Evolutionary conservation across 2,113 vertebrate genomes (phyloP), one percentile per base, ranked within the genome.

Genomic region (Lophius piscatorius): DNA sequence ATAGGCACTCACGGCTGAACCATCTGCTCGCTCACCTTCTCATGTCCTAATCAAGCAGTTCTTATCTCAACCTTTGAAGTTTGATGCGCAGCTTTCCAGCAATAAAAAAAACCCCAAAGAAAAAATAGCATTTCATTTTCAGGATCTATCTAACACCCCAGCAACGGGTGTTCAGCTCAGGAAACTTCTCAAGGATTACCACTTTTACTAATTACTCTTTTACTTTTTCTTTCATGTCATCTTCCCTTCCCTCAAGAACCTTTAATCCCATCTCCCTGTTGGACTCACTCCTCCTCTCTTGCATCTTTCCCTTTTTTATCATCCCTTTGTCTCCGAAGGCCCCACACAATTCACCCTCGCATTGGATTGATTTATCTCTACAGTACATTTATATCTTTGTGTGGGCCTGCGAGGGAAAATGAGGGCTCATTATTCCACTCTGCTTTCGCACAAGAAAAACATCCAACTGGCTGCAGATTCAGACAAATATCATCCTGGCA

Each of bases 21-120:
- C 80, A 73, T 70, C 76, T 78, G 65, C 64, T 82, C 49, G 36
- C 23, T 58, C 11, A 57, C 69, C 60, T 49, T 67, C 9, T 6
- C 29, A 10, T 10, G 29, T 71, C n/a, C n/a, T n/a, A n/a, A n/a
- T n/a, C n/a, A n/a, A n/a, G n/a, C n/a, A n/a, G n/a, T n/a, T n/a
- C n/a, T n/a, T n/a, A n/a, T n/a, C n/a, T n/a, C n/a, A n/a, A n/a
- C n/a, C n/a, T n/a, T n/a, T n/a, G n/a, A n/a, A n/a, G n/a, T 28
- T 28, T 28, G 1, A 10, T 18, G 16, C 2, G 12, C 52, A 42
- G 9, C 29, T 40, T 49, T 38, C 17, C 23, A 10, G 14, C 6
- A 23, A 2, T 1, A 6, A 18, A 33, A 50, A 9, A 8, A n/a
- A n/a, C n/a, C n/a, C n/a, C n/a, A n/a, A n/a, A n/a, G n/a, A n/a